Evolutionary conservation across 2,113 vertebrate genomes (phyloP).

Genomic region (Xerus inauris): DNA sequence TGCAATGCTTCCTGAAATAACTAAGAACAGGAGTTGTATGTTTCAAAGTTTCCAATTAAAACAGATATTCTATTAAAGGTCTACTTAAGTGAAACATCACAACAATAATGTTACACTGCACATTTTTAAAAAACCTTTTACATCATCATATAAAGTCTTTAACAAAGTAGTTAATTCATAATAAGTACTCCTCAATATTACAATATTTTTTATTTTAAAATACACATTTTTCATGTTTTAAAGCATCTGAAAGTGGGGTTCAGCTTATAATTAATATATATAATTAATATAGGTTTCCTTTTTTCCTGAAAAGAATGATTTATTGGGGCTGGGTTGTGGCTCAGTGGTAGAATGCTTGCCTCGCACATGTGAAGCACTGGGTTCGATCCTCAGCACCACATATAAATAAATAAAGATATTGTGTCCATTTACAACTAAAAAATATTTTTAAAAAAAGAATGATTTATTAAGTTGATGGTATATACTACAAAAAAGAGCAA

Average conservation of each 20-base stretch:
- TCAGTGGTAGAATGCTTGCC: too few relatives aligned
- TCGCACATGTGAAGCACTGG: too few relatives aligned
- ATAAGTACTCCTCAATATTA: not conserved
- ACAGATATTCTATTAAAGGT: not conserved
- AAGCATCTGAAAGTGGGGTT: not conserved
- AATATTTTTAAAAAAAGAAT: not conserved
- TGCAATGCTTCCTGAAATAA: not conserved
- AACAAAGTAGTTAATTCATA: not conserved
- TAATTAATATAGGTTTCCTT: not conserved
- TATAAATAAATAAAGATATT: too few relatives aligned
- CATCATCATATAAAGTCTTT: not conserved
- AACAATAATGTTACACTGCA: not conserved
- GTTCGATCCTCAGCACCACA: too few relatives aligned
- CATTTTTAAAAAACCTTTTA: not conserved
- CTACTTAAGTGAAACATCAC: not conserved
- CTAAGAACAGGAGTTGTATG: not conserved
- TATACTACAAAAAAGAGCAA: not conserved
- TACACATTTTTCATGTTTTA: not conserved
- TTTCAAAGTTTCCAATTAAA: constrained; percentile 40
- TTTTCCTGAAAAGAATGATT: not conserved
- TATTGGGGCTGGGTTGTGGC: not conserved
- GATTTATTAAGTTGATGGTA: not conserved
- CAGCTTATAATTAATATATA: not conserved
- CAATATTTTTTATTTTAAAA: not conserved
- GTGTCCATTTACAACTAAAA: too few relatives aligned